Percentiles rank a stretch among this genome's conserved stretches.
Conservation (phyloP, 2,113 vertebrate genomes). For the Oryzias melastigma region DNA sequence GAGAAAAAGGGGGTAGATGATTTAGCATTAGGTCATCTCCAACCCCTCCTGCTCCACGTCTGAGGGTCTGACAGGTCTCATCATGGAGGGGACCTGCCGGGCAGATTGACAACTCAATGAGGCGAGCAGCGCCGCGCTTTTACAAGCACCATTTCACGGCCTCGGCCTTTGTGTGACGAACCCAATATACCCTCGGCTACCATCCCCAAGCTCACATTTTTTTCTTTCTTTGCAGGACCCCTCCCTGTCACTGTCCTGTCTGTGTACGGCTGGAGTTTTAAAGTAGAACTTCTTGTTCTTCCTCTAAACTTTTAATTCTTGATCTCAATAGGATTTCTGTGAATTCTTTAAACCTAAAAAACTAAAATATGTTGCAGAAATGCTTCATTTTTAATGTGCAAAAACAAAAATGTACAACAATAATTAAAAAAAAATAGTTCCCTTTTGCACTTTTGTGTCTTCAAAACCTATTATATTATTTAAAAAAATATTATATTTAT, state of each 20-base stretch:
- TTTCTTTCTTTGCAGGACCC: neutral
- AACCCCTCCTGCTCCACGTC: constrained; percentile 31
- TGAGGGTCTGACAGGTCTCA: constrained; percentile 46
- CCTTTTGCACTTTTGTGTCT: no score
- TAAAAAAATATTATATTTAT: no score
- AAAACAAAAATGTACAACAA: no score
- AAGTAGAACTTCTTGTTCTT: neutral
- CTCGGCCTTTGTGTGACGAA: constrained; percentile 48
- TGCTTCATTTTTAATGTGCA: no score
- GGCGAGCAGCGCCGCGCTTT: constrained; percentile 43
- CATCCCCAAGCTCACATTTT: constrained; percentile 10
- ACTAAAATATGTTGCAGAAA: no score
- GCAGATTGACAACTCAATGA: constrained; percentile 73
- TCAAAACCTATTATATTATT: no score
- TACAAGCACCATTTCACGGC: constrained; percentile 60
- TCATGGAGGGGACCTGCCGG: constrained; percentile 51
- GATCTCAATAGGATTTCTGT: no score
- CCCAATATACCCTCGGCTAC: constrained; percentile 7
- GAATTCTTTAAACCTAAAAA: no score
- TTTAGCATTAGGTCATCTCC: constrained; percentile 62
- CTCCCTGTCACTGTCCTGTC: constrained; percentile 3
- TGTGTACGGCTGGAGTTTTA: constrained; percentile 1
- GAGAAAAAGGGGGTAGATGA: constrained; percentile 40
- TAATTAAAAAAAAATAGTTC: no score
- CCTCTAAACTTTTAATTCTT: no score